These are phyloP conservation scores for Ennomos quercinarius DNA, from an alignment of 2,888 invertebrate genomes.

Conservation along the genomic window DNA sequence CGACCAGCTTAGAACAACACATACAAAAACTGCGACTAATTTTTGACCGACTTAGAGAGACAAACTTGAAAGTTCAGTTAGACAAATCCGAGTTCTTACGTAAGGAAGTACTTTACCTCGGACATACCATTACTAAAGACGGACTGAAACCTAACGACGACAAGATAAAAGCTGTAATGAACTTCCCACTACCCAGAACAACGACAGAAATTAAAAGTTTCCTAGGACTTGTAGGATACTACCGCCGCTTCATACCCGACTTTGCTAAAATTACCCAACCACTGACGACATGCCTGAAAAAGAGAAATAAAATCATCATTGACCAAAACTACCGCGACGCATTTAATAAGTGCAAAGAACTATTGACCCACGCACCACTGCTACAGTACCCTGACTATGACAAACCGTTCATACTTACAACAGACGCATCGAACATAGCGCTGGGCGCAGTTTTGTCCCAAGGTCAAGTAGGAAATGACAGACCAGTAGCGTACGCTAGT, in stretches of 20 bases:
- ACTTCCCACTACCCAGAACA: slow-evolving; percentile 8
- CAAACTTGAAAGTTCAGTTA: too few relatives aligned
- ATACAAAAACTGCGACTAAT: too few relatives aligned
- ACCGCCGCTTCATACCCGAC: slow-evolving; percentile 29
- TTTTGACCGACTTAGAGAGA: too few relatives aligned
- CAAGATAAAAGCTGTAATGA: neutral
- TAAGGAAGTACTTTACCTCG: neutral
- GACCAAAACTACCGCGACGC: slow-evolving; percentile 8
- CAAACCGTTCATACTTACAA: slow-evolving; percentile 19
- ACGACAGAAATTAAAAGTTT: slow-evolving; percentile 11
- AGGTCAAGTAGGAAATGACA: neutral
- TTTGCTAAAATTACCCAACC: slow-evolving; percentile 15
- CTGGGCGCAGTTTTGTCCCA: slow-evolving; percentile 8
- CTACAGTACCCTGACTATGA: neutral
- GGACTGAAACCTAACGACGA: neutral
- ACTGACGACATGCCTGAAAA: slow-evolving; percentile 9
- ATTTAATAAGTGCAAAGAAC: slow-evolving; percentile 15
- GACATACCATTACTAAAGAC: neutral
- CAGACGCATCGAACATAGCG: slow-evolving; percentile 15
- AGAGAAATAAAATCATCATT: slow-evolving; percentile 11
- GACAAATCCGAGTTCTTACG: slow-evolving; percentile 8
- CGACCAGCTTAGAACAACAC: too few relatives aligned
- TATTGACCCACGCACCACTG: slow-evolving; percentile 11
- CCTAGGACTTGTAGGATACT: slow-evolving; percentile 13
- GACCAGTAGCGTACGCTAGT: too few relatives aligned